Conservation (phyloP, 2,888 invertebrate genomes). For the Chrysotoxum bicinctum region DNA sequence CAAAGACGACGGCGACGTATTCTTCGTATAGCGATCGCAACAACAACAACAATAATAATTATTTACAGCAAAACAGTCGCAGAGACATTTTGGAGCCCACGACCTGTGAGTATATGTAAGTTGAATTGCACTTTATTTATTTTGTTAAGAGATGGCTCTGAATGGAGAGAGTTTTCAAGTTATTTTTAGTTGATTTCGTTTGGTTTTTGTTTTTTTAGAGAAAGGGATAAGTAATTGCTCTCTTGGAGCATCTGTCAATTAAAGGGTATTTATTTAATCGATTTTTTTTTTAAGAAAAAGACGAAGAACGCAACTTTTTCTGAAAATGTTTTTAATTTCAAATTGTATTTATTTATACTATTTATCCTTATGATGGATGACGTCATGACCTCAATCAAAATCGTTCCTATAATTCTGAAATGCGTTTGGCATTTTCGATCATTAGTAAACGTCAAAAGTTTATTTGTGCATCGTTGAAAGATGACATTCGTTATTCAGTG, state of each 20-base stretch:
- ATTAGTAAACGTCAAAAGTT: background rate
- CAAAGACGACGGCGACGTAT: conserved; percentile 69
- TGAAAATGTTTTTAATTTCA: background rate
- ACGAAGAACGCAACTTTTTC: background rate
- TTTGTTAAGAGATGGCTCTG: background rate
- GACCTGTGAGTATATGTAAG: conserved; percentile 80
- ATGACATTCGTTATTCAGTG: background rate
- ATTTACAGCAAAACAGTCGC: conserved; percentile 74
- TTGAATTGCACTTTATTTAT: conserved; percentile 63
- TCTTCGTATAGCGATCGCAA: conserved; percentile 73
- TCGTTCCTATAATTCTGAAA: background rate
- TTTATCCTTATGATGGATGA: background rate
- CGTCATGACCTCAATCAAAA: background rate
- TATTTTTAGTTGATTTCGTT: background rate
- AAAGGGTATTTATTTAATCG: background rate
- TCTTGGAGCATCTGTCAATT: background rate
- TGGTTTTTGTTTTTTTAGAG: background rate
- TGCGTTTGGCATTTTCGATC: background rate
- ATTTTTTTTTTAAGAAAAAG: background rate
- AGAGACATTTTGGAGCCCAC: conserved; percentile 80
- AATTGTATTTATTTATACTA: too few relatives aligned
- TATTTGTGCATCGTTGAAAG: background rate
- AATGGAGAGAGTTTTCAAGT: conserved; percentile 37
- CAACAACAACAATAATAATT: conserved; percentile 74
- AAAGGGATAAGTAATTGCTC: background rate